phyloP scores from a whole-genome alignment of 2,113 vertebrate species.

The Ochotona curzoniae region DNA sequence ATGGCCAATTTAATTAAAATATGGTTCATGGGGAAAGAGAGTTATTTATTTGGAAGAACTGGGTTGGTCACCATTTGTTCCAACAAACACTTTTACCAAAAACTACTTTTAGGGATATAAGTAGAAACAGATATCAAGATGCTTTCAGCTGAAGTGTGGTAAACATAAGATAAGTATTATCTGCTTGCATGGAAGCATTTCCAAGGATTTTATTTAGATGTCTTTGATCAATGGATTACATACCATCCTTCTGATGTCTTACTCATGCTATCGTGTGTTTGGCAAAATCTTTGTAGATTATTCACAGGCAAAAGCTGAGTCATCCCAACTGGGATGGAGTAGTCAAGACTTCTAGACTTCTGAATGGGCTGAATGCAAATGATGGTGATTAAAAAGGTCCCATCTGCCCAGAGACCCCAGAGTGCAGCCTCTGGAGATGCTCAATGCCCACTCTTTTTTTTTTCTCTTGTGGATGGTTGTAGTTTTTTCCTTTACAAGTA shows the following conservation, averaged over 20 bases:
- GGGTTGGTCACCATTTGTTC: neutral
- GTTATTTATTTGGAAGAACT: slow-evolving; percentile 13
- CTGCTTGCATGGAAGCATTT: slow-evolving; percentile 8
- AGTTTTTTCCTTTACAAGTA: neutral
- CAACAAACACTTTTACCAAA: neutral
- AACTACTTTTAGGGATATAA: slow-evolving; percentile 7
- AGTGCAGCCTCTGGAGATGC: neutral
- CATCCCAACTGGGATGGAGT: neutral
- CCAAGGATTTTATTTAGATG: slow-evolving; percentile 28
- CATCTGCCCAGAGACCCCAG: neutral
- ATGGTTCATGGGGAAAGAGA: neutral
- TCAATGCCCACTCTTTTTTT: too few relatives aligned
- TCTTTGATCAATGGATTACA: slow-evolving; percentile 44
- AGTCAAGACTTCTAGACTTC: slow-evolving; percentile 42
- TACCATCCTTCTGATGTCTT: neutral
- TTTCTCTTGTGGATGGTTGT: neutral
- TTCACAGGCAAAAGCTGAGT: slow-evolving; percentile 41
- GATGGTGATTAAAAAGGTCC: neutral
- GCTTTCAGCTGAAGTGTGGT: neutral
- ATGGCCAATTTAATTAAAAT: slow-evolving; percentile 60
- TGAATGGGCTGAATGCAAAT: neutral
- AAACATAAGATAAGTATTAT: slow-evolving; percentile 21
- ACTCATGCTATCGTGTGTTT: slow-evolving; percentile 25
- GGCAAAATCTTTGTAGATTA: neutral
- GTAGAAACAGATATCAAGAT: neutral